Evolutionary conservation across 2,888 invertebrate species (phyloP).

Genomic region (Sclerodermus sp.): DNA sequence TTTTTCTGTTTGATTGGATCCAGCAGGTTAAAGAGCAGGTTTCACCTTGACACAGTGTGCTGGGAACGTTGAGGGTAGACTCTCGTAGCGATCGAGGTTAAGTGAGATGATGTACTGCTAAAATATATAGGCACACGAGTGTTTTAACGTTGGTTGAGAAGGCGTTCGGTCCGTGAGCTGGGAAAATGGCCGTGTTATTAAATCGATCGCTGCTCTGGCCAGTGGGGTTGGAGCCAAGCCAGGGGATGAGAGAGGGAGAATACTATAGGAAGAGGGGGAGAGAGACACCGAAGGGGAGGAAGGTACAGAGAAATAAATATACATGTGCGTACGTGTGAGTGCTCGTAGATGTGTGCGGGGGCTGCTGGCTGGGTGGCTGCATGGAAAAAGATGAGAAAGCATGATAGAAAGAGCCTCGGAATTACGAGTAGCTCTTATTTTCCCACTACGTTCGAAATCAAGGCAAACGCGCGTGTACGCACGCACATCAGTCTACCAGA

Average conservation of each 20-base stretch:
- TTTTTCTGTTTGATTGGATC: no score
- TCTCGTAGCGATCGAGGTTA: constrained; percentile 1
- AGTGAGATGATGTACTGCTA: no score
- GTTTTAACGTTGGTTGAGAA: constrained; percentile 24
- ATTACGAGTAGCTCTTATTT: constrained; percentile 22
- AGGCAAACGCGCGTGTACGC: no score
- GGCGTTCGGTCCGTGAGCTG: constrained; percentile 38
- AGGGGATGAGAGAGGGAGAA: constrained; percentile 17
- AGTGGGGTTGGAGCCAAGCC: constrained; percentile 38
- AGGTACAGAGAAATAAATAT: constrained; percentile 12
- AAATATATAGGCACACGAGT: constrained; percentile 1
- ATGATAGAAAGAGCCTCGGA: constrained; percentile 28
- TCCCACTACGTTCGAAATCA: no score
- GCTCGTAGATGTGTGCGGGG: neutral
- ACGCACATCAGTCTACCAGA: no score
- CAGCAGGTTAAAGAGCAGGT: no score
- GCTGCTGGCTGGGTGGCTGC: constrained; percentile 1
- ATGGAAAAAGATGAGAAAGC: constrained; percentile 21
- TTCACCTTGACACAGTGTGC: no score
- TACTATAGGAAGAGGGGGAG: constrained; percentile 4
- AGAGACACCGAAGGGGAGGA: constrained; percentile 3
- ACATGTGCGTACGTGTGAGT: no score
- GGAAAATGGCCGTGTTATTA: constrained; percentile 56
- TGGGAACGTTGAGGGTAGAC: no score
- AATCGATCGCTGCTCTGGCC: constrained; percentile 50